These are phyloP conservation scores for Tipula vernalis DNA, from an alignment of 2,888 invertebrate genomes.

Conservation along the genomic window DNA sequence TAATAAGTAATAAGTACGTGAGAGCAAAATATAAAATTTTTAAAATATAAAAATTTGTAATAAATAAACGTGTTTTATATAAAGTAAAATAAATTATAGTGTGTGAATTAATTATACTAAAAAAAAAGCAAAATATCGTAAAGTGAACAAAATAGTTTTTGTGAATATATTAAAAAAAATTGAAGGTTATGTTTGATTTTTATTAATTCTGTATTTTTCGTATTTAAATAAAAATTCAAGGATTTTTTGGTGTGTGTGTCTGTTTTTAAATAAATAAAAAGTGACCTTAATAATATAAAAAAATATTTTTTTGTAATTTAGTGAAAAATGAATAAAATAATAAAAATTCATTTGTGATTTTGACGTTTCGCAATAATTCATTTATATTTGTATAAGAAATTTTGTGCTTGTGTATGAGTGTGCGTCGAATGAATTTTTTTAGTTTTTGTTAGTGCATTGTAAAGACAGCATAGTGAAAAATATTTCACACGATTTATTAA, in stretches of 20 bases:
- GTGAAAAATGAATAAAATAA: slow-evolving; percentile 7
- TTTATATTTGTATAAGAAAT: not conserved
- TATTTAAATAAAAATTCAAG: not conserved
- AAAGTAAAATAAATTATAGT: not conserved
- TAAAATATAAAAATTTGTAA: too few species aligned
- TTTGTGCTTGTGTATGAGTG: not conserved
- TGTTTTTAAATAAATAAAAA: not conserved
- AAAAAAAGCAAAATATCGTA: not conserved
- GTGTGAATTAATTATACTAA: not conserved
- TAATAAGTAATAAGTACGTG: not conserved
- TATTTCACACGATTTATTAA: not conserved
- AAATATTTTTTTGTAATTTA: not conserved
- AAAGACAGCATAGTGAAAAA: not conserved
- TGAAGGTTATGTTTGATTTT: slow-evolving; percentile 8
- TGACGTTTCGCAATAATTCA: slow-evolving; percentile 1
- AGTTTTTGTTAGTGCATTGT: not conserved
- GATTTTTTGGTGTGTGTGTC: not conserved
- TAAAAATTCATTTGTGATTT: not conserved
- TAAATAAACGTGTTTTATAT: not conserved
- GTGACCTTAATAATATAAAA: slow-evolving; percentile 6
- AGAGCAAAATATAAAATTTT: not conserved
- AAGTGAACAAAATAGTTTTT: not conserved
- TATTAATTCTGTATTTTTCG: slow-evolving; percentile 4
- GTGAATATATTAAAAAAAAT: not conserved
- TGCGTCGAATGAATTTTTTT: not conserved